Percentiles rank a stretch among this genome's conserved stretches.
phyloP scores from a whole-genome alignment of 2,113 vertebrate genomes.

The Brachyistius frenatus region DNA sequence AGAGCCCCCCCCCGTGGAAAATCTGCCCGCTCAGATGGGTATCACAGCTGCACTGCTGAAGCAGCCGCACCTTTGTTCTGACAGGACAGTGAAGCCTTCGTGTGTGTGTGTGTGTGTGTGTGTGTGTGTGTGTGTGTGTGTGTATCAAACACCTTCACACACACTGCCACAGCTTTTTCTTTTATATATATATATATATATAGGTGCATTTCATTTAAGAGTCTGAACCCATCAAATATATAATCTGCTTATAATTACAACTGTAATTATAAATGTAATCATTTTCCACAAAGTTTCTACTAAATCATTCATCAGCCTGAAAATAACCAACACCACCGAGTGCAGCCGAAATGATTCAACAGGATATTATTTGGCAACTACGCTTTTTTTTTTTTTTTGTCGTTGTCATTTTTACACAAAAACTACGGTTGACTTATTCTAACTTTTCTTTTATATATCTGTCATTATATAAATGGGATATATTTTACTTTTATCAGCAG shows the following conservation, averaged over 20 bases:
- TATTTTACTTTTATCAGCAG: too few species aligned
- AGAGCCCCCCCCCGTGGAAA: conserved; percentile 76
- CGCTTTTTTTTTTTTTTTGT: background rate
- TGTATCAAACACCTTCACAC: background rate
- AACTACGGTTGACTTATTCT: background rate
- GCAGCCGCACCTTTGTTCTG: conserved; percentile 38
- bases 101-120: background rate
- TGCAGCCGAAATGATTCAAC: background rate
- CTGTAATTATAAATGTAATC: background rate
- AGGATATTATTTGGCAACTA: background rate
- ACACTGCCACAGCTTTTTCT: background rate
- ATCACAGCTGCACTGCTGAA: conserved; percentile 72
- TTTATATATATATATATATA: background rate
- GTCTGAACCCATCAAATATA: background rate
- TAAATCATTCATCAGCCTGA: background rate
- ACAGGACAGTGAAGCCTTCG: conserved; percentile 12
- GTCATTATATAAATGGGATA: too few species aligned
- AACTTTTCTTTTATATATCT: too few species aligned
- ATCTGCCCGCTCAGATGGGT: conserved; percentile 72
- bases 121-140: too few species aligned
- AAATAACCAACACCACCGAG: background rate
- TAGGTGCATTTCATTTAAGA: background rate
- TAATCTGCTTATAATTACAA: too few species aligned
- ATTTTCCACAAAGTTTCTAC: background rate
- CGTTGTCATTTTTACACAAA: background rate